Conservation (phyloP, 1,140 invertebrate species). For the Bombus cullumanus region DNA sequence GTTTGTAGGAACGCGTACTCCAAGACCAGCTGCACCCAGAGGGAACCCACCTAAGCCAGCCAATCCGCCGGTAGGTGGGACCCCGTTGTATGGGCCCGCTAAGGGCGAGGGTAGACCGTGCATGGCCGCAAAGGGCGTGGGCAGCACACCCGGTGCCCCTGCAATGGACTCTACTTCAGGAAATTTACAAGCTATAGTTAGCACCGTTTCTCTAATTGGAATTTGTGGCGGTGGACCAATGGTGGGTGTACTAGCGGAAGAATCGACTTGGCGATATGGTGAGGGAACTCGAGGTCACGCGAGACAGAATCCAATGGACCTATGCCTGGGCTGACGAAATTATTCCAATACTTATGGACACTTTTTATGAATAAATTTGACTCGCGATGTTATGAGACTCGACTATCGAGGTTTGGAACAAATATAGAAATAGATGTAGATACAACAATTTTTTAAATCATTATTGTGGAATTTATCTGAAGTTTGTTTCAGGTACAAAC, state of each 20-base stretch:
- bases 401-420: no score
- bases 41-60: slow-evolving; percentile 90
- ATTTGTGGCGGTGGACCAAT: not conserved
- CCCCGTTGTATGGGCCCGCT: slow-evolving; percentile 87
- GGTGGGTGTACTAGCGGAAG: not conserved
- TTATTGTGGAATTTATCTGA: no score
- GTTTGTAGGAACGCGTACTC: slow-evolving; percentile 84
- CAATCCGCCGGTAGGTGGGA: slow-evolving; percentile 87
- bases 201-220: not conserved
- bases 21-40: slow-evolving; percentile 85
- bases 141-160: slow-evolving; percentile 91
- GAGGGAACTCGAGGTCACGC: not conserved
- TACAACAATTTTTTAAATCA: no score
- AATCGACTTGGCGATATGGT: not conserved
- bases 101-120: slow-evolving; percentile 88
- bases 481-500: not conserved
- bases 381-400: no score
- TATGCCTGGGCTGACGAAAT: no score
- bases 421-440: no score
- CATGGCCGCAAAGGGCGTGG: slow-evolving; percentile 91
- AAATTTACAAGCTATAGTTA: slow-evolving; percentile 74
- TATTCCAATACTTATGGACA: no score
- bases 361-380: no score
- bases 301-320: not conserved
- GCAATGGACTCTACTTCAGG: slow-evolving; percentile 82